Evolutionary conservation across 2,797 vertebrate genomes (phyloP).

Genomic region (Leptoclinus maculatus): DNA sequence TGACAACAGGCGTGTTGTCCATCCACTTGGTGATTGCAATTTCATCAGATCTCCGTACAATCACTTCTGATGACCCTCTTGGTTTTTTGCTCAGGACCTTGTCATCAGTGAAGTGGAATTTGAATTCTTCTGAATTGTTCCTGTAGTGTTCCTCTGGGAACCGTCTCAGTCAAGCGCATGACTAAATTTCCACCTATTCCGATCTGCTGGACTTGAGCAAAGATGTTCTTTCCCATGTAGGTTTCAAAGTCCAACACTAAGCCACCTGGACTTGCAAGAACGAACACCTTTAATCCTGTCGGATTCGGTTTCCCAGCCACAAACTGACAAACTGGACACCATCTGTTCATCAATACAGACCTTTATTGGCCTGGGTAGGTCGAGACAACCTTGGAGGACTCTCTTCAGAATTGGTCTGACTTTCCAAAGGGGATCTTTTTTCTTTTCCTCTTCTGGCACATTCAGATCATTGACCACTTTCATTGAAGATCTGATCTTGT

Average conservation of each 20-base stretch:
- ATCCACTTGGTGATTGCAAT: conserved; percentile 6
- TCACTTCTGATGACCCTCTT: conserved; percentile 16
- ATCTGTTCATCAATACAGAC: neutral
- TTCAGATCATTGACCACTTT: neutral
- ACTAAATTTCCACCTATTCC: too few species aligned
- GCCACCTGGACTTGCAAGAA: conserved; percentile 20
- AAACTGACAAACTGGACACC: neutral
- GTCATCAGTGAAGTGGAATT: conserved; percentile 14
- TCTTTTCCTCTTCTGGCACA: neutral
- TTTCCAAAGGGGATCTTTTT: neutral
- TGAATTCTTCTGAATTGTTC: conserved; percentile 17
- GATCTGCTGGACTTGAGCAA: too few species aligned
- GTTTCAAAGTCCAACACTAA: conserved; percentile 19
- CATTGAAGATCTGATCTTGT: neutral
- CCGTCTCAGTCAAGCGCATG: too few species aligned
- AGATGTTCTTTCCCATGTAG: neutral
- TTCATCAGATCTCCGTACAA: neutral
- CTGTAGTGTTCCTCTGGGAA: neutral
- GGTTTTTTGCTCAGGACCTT: neutral
- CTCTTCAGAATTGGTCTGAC: neutral
- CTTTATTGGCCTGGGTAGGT: neutral
- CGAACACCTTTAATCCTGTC: conserved; percentile 3
- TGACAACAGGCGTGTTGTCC: conserved; percentile 24
- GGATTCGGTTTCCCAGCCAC: neutral
- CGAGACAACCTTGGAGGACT: neutral